phyloP scores from a whole-genome alignment of 2,888 invertebrate species.

The Morpho achilles region DNA sequence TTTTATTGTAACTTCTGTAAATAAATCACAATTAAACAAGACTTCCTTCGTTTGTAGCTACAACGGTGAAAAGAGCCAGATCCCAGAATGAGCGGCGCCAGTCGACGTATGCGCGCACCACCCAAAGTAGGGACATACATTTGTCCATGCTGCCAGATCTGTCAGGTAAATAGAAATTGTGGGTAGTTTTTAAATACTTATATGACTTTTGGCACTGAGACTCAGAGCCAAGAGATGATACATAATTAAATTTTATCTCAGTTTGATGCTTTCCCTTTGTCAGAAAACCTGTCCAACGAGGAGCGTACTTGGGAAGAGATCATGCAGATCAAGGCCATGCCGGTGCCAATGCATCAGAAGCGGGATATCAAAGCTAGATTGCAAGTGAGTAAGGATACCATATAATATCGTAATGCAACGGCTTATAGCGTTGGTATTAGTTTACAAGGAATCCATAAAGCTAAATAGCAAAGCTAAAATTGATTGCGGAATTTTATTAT shows the following conservation, averaged over 20 bases:
- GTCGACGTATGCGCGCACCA: slow-evolving; percentile 81
- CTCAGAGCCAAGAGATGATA: too few species aligned
- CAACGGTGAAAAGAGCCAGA: slow-evolving; percentile 83
- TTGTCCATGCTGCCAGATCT: slow-evolving; percentile 90
- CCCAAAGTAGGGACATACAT: slow-evolving; percentile 82
- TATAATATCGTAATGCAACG: too few species aligned
- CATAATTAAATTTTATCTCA: too few species aligned
- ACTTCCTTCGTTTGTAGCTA: slow-evolving; percentile 63
- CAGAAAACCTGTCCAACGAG: slow-evolving; percentile 88
- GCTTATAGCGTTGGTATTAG: too few species aligned
- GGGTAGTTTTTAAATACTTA: too few species aligned
- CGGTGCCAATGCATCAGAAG: slow-evolving; percentile 90
- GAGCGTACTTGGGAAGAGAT: slow-evolving; percentile 92
- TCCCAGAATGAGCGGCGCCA: slow-evolving; percentile 80
- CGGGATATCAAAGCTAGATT: slow-evolving; percentile 87
- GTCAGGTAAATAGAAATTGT: slow-evolving; percentile 69
- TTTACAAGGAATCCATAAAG: too few species aligned
- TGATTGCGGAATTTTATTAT: too few species aligned
- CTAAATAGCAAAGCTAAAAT: too few species aligned
- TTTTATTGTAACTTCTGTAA: too few species aligned
- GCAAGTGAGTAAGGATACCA: slow-evolving; percentile 79
- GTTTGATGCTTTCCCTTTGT: slow-evolving; percentile 12
- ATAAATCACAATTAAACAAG: too few species aligned
- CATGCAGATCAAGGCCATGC: slow-evolving; percentile 91
- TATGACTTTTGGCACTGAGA: too few species aligned